These are phyloP conservation scores for Stratiolaelaps scimitus DNA, from an alignment of 1,140 invertebrate species.

Conservation along the genomic window DNA sequence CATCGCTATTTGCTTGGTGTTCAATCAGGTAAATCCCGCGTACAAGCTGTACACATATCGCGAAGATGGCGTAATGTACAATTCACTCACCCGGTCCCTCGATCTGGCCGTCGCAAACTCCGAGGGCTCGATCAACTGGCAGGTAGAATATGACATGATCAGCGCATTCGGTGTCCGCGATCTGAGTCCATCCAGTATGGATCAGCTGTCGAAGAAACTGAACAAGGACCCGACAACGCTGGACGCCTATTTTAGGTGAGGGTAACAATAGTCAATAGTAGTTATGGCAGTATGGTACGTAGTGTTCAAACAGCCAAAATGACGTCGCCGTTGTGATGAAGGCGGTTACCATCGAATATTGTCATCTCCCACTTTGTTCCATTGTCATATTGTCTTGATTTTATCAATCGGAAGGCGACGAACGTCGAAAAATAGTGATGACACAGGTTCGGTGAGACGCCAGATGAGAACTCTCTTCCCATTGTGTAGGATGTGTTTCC, in stretches of 20 bases:
- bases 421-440: too few relatives aligned
- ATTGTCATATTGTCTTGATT: too few relatives aligned
- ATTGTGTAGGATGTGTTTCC: not conserved
- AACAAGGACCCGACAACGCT: not conserved
- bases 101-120: not conserved
- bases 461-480: not conserved
- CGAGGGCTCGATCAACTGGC: not conserved
- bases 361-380: too few relatives aligned
- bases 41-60: conserved; percentile 24
- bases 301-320: too few relatives aligned
- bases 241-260: not conserved
- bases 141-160: not conserved
- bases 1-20: conserved; percentile 29
- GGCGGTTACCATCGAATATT: too few relatives aligned
- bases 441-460: not conserved
- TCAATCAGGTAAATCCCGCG: conserved; percentile 9
- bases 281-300: too few relatives aligned
- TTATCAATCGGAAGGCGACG: too few relatives aligned
- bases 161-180: not conserved
- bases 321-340: not conserved
- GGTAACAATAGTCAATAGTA: too few relatives aligned
- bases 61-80: not conserved
- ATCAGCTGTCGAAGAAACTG: not conserved
- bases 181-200: conserved; percentile 20
- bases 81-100: not conserved